These are phyloP conservation scores for Pelvicachromis taeniatus DNA, from an alignment of 2,113 vertebrate genomes.

Conservation along the genomic window DNA sequence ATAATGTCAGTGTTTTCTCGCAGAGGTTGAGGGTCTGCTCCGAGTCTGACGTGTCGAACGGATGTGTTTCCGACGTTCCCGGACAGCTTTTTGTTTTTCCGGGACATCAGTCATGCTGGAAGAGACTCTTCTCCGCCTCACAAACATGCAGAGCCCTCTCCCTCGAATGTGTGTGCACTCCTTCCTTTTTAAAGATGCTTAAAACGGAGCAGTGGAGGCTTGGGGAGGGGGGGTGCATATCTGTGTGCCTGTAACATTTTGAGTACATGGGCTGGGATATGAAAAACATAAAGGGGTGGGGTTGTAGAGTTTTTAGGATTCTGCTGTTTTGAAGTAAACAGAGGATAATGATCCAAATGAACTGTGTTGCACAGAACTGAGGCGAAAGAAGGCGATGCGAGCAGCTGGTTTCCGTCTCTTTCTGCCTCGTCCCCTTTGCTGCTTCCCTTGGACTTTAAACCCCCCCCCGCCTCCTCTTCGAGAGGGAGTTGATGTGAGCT, in stretches of 20 bases:
- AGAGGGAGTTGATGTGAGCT: neutral
- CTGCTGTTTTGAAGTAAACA: slow-evolving; percentile 73
- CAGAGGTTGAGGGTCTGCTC: slow-evolving; percentile 39
- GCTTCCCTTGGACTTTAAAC: slow-evolving; percentile 62
- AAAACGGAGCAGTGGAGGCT: slow-evolving; percentile 56
- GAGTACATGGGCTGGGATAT: slow-evolving; percentile 56
- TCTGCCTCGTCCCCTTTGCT: slow-evolving; percentile 65
- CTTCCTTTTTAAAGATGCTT: slow-evolving; percentile 63
- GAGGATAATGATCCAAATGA: slow-evolving; percentile 74
- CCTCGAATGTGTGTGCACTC: slow-evolving; percentile 70
- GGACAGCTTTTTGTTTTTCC: slow-evolving; percentile 23
- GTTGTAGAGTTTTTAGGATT: slow-evolving; percentile 68
- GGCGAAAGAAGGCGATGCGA: slow-evolving; percentile 56
- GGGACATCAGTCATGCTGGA: slow-evolving; percentile 45
- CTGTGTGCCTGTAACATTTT: slow-evolving; percentile 68
- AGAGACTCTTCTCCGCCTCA: slow-evolving; percentile 17
- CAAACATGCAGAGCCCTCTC: slow-evolving; percentile 57
- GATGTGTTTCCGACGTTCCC: slow-evolving; percentile 36
- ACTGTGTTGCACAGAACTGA: slow-evolving; percentile 78
- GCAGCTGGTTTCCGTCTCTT: slow-evolving; percentile 31
- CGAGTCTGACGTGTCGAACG: slow-evolving; percentile 8
- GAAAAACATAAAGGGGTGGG: slow-evolving; percentile 40
- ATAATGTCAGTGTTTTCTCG: slow-evolving; percentile 63
- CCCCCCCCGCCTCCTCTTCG: neutral
- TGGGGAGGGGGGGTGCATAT: slow-evolving; percentile 60